phyloP scores from a whole-genome alignment of 2,888 invertebrate species.

The Euzophera pinguis region DNA sequence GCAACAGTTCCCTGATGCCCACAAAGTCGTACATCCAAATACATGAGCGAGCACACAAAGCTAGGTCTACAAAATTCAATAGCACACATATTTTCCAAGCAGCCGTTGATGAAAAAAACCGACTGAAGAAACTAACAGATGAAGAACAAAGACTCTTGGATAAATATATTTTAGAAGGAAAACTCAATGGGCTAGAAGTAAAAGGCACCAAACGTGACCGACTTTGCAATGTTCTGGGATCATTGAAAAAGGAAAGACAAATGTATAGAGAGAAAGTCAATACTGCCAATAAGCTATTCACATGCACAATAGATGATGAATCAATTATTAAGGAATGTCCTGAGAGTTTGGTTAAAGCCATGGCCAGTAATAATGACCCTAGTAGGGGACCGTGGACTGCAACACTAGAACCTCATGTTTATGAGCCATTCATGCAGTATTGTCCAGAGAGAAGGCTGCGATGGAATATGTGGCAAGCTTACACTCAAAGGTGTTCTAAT shows the following conservation, averaged over 20 bases:
- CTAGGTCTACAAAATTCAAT: constrained; percentile 86
- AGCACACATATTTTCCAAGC: constrained; percentile 85
- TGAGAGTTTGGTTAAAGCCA: constrained; percentile 81
- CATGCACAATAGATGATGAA: constrained; percentile 83
- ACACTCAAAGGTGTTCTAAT: constrained; percentile 84
- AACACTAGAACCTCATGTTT: constrained; percentile 86
- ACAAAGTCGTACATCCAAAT: constrained; percentile 88
- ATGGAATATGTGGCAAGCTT: constrained; percentile 92
- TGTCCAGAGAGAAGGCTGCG: constrained; percentile 89
- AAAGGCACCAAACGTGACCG: constrained; percentile 69
- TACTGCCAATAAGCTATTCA: constrained; percentile 83
- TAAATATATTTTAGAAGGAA: constrained; percentile 90
- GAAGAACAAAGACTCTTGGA: constrained; percentile 86
- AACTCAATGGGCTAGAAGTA: constrained; percentile 89
- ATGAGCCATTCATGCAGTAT: constrained; percentile 88
- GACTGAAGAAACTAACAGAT: constrained; percentile 67
- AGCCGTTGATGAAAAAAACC: constrained; percentile 78
- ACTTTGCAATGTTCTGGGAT: constrained; percentile 66
- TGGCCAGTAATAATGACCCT: constrained; percentile 82
- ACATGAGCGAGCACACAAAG: constrained; percentile 88
- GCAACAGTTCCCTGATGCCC: constrained; percentile 89
- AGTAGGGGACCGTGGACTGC: constrained; percentile 91
- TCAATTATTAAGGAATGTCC: constrained; percentile 87
- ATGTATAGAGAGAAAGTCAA: constrained; percentile 85
- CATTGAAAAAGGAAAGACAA: constrained; percentile 77